Evolutionary conservation across 2,888 invertebrate genomes (phyloP), one percentile per base, ranked within the genome.

Genomic region (Platypus cylindrus): DNA sequence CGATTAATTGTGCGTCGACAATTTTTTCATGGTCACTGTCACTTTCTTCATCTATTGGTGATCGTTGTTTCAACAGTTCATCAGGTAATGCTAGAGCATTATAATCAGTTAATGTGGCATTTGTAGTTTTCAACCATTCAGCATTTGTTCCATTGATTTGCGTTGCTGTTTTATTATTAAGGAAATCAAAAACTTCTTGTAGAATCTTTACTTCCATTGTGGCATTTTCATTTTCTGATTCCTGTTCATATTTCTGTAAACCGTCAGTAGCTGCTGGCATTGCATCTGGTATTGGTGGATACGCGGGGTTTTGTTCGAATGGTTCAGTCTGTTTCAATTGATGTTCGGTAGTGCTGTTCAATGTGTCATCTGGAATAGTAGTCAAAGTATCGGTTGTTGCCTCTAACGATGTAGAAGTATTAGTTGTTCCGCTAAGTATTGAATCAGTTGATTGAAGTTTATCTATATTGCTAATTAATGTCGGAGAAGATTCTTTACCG

Each of bases 261-360:
- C 44, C 47, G 17, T 49, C 49, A n/a, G 40, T 44, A 26, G 50
- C 48, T 4, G 48, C 48, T 38, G 62, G 65, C 49, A 69, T 64
- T 34, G 68, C 63, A 37, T 69, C 68, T 3, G 66, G 65, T 35
- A 69, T 52, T 2, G 65, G 65, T 2, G 69, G 69, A 53, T 69
- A 69, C 3, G 67, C 68, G 0, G 69, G 69, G 54, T 69, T 69
- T 38, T 53, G 51, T 23, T 20, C 28, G 9, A 49, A 34, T 20
- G 35, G 26, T 28, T 30, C 34, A 11, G 40, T 30, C 11, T 36
- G 38, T 36, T 39, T 33, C 20, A 30, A 24, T 25, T 20, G 30
- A 3, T 15, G 8, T 31, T 36, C 30, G 25, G 34, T 36, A 31
- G 40, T 33, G 34, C 32, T 24, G 37, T 41, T 24, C 13, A 38